These are phyloP conservation scores for Tineola bisselliella DNA, from an alignment of 2,888 invertebrate species.

Conservation along the genomic window DNA sequence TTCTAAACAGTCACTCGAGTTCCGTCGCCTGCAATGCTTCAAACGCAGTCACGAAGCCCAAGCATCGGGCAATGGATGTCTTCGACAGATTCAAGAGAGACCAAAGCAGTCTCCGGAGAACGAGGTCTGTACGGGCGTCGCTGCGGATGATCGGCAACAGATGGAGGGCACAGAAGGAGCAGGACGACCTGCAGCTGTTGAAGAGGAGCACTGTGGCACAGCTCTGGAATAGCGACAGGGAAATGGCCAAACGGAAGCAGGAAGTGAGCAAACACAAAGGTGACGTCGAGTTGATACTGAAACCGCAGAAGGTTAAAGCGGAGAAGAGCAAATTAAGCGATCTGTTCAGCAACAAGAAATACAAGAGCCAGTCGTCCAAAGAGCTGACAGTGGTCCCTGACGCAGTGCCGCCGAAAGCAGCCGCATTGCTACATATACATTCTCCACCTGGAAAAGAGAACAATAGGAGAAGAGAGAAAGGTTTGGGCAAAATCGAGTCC, in stretches of 20 bases:
- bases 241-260: conserved; percentile 49
- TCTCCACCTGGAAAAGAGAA: conserved; percentile 47
- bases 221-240: conserved; percentile 50
- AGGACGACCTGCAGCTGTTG: conserved; percentile 39
- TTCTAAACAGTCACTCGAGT: neutral
- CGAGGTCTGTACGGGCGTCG: conserved; percentile 76
- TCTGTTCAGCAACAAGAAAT: conserved; percentile 57
- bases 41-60: conserved; percentile 29
- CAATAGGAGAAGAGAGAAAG: conserved; percentile 35
- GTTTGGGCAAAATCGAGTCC: conserved; percentile 49
- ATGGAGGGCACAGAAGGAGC: conserved; percentile 59
- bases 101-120: conserved; percentile 67
- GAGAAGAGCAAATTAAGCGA: conserved; percentile 59
- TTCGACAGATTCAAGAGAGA: conserved; percentile 62
- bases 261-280: conserved; percentile 51
- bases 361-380: conserved; percentile 53
- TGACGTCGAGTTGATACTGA: conserved; percentile 51
- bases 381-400: conserved; percentile 50
- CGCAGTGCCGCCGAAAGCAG: conserved; percentile 70
- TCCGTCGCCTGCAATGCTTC: conserved; percentile 60
- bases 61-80: conserved; percentile 59
- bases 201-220: conserved; percentile 48
- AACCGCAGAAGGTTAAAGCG: conserved; percentile 46
- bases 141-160: conserved; percentile 73
- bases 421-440: conserved; percentile 69